A percentile compares a stretch with the other conserved stretches of the same genome.
phyloP scores from a whole-genome alignment of 2,113 vertebrate genomes.

The Isichthys henryi region DNA sequence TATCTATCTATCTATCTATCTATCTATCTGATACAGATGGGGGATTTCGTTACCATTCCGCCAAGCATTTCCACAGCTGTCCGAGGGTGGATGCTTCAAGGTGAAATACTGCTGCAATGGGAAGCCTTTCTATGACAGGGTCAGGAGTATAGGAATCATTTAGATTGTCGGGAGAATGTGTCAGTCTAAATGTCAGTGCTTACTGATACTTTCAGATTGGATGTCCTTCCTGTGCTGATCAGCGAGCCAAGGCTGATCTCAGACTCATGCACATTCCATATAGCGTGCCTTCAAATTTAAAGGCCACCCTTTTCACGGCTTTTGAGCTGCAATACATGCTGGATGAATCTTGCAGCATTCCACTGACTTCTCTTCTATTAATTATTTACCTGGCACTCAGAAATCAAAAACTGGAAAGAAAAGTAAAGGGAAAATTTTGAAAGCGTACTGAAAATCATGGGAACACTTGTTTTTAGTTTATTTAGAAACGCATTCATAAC shows the following conservation, averaged over 20 bases:
- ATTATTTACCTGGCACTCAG: not conserved
- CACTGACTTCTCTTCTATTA: not conserved
- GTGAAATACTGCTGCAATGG: not conserved
- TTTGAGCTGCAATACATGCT: not conserved
- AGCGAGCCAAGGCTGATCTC: not conserved
- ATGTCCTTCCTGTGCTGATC: not conserved
- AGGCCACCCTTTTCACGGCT: not conserved
- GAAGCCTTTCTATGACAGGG: not conserved
- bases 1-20: too few relatives aligned
- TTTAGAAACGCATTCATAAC: too few relatives aligned
- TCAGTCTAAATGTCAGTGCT: not conserved
- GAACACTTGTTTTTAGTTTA: too few relatives aligned
- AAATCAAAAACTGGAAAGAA: slow-evolving; percentile 8
- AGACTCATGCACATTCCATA: not conserved
- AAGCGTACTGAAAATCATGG: not conserved
- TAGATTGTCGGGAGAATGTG: not conserved
- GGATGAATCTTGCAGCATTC: not conserved
- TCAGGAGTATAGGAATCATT: not conserved
- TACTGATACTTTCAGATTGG: not conserved
- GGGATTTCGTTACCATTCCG: not conserved
- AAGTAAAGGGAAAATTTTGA: not conserved
- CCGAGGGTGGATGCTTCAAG: not conserved
- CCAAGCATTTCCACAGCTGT: not conserved
- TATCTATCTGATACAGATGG: not conserved
- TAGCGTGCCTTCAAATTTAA: not conserved